A percentile compares a stretch with the other conserved stretches of the same genome.
Evolutionary conservation across 2,113 vertebrate genomes (phyloP).

Genomic region (Ceyx cyanopectus): DNA sequence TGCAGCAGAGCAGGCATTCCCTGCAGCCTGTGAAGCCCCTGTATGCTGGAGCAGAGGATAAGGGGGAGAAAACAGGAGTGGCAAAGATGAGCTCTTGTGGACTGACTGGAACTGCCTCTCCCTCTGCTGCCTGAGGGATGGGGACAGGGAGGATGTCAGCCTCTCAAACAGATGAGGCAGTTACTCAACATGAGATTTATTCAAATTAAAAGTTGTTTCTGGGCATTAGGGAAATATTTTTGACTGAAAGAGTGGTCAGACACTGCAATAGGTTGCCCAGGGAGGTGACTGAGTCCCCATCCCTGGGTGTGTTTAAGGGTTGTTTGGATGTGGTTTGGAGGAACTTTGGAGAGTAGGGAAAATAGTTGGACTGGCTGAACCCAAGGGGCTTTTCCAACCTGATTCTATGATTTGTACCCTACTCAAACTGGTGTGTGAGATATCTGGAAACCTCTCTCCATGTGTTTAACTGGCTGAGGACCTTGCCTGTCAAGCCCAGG

Average conservation of each 20-base stretch:
- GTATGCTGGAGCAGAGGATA: neutral
- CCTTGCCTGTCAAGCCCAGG: neutral
- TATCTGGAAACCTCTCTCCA: neutral
- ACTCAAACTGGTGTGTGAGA: neutral
- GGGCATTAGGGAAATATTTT: too few relatives aligned
- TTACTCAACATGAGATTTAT: neutral
- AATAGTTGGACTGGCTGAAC: too few relatives aligned
- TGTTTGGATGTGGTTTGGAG: too few relatives aligned
- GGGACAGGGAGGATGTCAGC: neutral
- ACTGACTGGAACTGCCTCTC: neutral
- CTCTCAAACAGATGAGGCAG: neutral
- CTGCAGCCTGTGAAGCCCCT: neutral
- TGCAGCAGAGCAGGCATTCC: neutral
- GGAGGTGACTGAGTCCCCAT: too few relatives aligned
- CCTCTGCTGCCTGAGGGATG: neutral
- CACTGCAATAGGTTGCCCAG: too few relatives aligned
- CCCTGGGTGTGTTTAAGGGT: too few relatives aligned
- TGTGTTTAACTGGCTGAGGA: neutral
- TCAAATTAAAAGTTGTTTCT: neutral
- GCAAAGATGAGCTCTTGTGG: neutral
- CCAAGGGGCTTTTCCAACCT: too few relatives aligned
- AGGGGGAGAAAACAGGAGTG: neutral
- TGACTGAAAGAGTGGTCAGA: too few relatives aligned
- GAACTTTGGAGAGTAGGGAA: too few relatives aligned
- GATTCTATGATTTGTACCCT: neutral